Conservation (phyloP, 2,113 vertebrate genomes). For the Abramis brama region DNA sequence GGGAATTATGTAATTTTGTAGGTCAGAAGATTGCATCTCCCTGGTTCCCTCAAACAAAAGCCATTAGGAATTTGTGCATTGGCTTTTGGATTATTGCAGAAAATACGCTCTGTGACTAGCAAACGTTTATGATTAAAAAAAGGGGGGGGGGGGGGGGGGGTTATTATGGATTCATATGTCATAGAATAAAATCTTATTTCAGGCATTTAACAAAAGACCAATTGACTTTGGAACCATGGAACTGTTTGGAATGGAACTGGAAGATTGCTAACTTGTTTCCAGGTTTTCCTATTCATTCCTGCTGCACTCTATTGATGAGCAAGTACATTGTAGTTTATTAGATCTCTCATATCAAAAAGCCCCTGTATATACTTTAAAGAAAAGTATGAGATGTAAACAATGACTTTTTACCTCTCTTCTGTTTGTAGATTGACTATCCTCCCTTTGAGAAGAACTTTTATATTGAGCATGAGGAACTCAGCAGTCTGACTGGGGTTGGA, state of each 20-base stretch:
- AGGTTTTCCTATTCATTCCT: not conserved
- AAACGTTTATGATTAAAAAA: not conserved
- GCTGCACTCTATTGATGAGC: not conserved
- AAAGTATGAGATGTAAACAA: not conserved
- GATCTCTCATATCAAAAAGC: not conserved
- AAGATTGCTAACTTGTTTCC: not conserved
- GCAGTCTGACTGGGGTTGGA: constrained; percentile 82
- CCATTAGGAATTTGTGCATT: not conserved
- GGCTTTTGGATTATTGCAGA: not conserved
- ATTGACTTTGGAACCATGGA: not conserved
- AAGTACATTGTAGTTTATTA: not conserved
- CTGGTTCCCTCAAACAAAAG: not conserved
- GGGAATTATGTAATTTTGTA: not conserved
- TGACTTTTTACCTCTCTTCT: not conserved
- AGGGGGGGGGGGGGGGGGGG: too few species aligned
- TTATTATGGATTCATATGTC: not conserved
- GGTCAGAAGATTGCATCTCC: not conserved
- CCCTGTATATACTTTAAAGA: not conserved
- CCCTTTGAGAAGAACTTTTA: constrained; percentile 99
- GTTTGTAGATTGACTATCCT: constrained; percentile 89
- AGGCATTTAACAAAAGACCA: not conserved
- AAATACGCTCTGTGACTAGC: not conserved
- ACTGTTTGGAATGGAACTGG: not conserved
- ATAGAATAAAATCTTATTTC: not conserved
- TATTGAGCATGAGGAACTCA: constrained; percentile 94